Evolutionary conservation across 1,140 invertebrate species (phyloP), one percentile per base, ranked within the genome.

Genomic region (Rhagoletis zephyria): DNA sequence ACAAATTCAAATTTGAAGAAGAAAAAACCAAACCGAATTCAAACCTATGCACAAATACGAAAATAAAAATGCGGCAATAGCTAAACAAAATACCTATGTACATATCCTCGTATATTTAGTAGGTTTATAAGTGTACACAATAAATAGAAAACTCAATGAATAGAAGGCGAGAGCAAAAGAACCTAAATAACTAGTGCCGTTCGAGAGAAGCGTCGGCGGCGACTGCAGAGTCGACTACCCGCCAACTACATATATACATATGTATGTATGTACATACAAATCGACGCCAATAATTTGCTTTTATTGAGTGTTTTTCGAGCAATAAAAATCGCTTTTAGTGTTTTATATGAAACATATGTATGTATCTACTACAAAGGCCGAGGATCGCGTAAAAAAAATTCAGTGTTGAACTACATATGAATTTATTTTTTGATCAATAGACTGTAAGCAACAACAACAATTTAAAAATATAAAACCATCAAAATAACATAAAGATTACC

Each of bases 241-340:
- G 45, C 74, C 48, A 81, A 85, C 70, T 86, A 89, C 30, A 30
- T 30, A 30, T 30, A 30, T 30, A 30, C 30, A 30, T 30, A 30
- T 30, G 30, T 30, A 30, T 30, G 30, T 30, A 30, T 1, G 1
- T 30, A 30, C 30, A 30, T 30, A 30, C 88, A 89, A 90, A 89
- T 89, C 88, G 88, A 89, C 88, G 88, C 88, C 89, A 91, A 91
- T 91, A 91, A 91, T 91, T 91, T 89, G 90, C 89, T 90, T 90
- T 91, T 91, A 91, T 91, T 91, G 90, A 91, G 90, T 91, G 90
- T 91, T 91, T 90, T 85, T 85, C 61, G 85, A 85, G 59, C 60
- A 85, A 85, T 61, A 85, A 61, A 85, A 63, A 63, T 63, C 45
- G 85, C 85, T 60, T 85, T 85, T 60, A 85, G 85, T 63, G 85